Percentiles rank a stretch among this genome's conserved stretches.
These are phyloP conservation scores for Crepidodera aurea DNA, from an alignment of 2,888 invertebrate genomes.

Conservation along the genomic window DNA sequence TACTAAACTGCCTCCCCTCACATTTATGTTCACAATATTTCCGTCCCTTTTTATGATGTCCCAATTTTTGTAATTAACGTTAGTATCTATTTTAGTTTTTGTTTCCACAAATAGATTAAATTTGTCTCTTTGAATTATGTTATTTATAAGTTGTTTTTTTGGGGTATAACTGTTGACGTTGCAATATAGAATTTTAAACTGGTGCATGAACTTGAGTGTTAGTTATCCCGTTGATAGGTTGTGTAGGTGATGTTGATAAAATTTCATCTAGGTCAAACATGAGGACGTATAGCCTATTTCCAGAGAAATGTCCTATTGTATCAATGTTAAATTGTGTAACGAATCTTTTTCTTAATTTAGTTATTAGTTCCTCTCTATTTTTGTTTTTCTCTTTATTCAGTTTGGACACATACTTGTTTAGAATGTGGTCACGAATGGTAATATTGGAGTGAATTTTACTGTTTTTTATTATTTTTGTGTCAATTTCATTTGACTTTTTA, in stretches of 20 bases:
- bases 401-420: conserved; percentile 23
- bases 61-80: conserved; percentile 1
- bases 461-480: neutral
- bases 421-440: conserved; percentile 29
- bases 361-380: conserved; percentile 29
- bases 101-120: conserved; percentile 28
- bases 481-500: conserved; percentile 5
- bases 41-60: neutral
- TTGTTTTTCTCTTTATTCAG: conserved; percentile 24
- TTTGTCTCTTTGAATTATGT: conserved; percentile 5
- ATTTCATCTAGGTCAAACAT: conserved; percentile 8
- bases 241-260: neutral
- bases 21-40: neutral
- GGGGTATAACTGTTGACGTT: conserved; percentile 21
- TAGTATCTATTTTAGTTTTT: conserved; percentile 8
- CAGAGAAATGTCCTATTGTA: conserved; percentile 17
- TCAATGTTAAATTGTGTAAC: conserved; percentile 24
- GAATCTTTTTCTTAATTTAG: conserved; percentile 23
- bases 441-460: conserved; percentile 24
- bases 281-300: conserved; percentile 25
- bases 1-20: conserved; percentile 5
- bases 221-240: conserved; percentile 8
- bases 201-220: conserved; percentile 1
- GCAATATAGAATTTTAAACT: conserved; percentile 17
- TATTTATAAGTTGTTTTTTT: conserved; percentile 18